phyloP scores from a whole-genome alignment of 2,797 vertebrate species.

The Vultur gryphus region DNA sequence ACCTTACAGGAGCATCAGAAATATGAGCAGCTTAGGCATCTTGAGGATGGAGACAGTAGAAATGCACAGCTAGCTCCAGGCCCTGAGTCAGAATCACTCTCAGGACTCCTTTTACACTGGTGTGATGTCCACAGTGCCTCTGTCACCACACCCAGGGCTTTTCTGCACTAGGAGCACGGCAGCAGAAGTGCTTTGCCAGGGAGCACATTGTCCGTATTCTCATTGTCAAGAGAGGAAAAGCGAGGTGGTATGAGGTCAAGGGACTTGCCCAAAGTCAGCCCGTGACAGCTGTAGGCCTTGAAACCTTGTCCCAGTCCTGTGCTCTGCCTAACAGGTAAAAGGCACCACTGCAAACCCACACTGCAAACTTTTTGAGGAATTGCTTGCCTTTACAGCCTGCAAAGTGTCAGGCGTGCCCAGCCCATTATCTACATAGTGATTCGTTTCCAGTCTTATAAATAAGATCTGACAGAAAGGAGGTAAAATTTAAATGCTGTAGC shows the following conservation, averaged over 20 bases:
- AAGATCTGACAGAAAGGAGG: neutral
- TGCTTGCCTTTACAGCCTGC: neutral
- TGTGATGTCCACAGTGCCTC: neutral
- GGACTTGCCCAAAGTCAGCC: neutral
- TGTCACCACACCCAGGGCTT: neutral
- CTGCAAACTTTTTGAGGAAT: neutral
- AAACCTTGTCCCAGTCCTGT: neutral
- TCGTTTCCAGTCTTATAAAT: neutral
- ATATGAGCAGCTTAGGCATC: neutral
- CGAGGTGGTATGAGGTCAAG: neutral
- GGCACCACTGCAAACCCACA: neutral
- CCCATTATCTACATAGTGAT: neutral
- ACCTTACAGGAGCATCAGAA: neutral
- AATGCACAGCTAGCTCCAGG: neutral
- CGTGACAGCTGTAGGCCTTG: neutral
- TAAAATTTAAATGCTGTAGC: neutral
- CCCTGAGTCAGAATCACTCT: neutral
- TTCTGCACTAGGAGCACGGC: neutral
- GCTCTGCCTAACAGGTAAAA: neutral
- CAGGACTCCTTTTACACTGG: neutral
- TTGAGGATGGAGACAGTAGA: neutral
- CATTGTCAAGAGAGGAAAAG: neutral
- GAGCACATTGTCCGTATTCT: neutral
- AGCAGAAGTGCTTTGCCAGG: neutral
- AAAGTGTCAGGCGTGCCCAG: neutral